Base-by-base conservation (phyloP, 64 coral and sea anemone genomes). In the Astreopora myriophthalma region DNA sequence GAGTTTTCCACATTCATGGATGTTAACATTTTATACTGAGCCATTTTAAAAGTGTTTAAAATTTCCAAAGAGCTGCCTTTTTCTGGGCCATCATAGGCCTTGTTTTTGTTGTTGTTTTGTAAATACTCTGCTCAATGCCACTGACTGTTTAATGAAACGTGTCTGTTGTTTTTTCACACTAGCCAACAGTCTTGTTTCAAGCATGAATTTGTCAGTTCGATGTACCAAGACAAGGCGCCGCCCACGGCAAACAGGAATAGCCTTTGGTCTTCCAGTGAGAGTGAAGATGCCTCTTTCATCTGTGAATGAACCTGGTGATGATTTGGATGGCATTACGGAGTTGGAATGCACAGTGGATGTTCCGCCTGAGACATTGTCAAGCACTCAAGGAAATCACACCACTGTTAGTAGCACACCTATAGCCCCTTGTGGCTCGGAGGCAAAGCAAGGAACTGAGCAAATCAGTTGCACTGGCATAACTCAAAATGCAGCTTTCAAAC, bases 121-220 rank as follows among this genome's bases (percentile, higher is more conserved):
- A n/a, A n/a, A n/a, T n/a, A n/a, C n/a, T 44, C 40, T 8, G 40
- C 40, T 44, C 40, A 44, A n/a, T n/a, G n/a, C n/a, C n/a, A n/a
- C n/a, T n/a, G n/a, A n/a, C n/a, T n/a, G 40, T 6, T 44, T 44
- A 44, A 6, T 44, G 40, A 44, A 44, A 44, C 40, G 6, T 44
- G 0, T 0, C 10, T 29, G 57, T 61, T 11, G 22, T 1, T 30
- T 72, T 29, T 33, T 13, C 24, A 32, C 55, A 23, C 65, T 36
- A 86, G 95, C 48, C 46, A 70, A 64, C 42, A 90, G 87, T 48
- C 71, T 96, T 74, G 86, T 79, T 12, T 61, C 67, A 42, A 93
- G 83, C 48, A 94, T 96, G 91, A 94, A 94, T 46, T 27, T 94
- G 64, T 96, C 95, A 13, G 87, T 91, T 25, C 86, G 87, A 29